A percentile compares a stretch with the other conserved stretches of the same genome.
Conservation (phyloP, 1,140 invertebrate genomes). For the Drosophila virilis region DNA sequence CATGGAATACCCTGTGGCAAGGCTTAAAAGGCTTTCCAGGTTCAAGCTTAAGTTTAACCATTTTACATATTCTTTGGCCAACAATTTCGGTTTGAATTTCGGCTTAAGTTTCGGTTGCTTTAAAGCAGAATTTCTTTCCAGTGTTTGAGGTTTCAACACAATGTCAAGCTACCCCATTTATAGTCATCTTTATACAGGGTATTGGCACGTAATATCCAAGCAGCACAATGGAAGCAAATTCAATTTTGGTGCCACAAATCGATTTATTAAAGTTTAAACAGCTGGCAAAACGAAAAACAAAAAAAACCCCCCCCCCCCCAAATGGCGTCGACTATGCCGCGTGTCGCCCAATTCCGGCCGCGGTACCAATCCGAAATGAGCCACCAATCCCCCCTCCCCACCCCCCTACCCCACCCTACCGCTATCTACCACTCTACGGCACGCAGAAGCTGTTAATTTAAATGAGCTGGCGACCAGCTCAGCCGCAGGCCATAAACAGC, state of each 20-base stretch:
- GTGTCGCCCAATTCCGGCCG: background rate
- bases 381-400: background rate
- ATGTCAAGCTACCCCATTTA: background rate
- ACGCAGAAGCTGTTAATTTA: constrained; percentile 24
- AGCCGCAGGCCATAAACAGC: constrained; percentile 31
- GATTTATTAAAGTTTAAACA: constrained; percentile 21
- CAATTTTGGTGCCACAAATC: constrained; percentile 14
- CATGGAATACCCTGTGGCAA: too few relatives aligned
- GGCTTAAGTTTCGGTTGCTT: too few relatives aligned
- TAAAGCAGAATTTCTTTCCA: too few relatives aligned
- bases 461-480: constrained; percentile 18
- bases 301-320: background rate
- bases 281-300: background rate
- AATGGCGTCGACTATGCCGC: constrained; percentile 4
- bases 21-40: too few relatives aligned
- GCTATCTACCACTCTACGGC: background rate
- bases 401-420: too few relatives aligned
- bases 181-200: background rate
- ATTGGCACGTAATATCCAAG: background rate
- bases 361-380: too few relatives aligned
- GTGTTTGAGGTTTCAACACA: background rate
- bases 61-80: too few relatives aligned
- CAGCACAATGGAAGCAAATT: constrained; percentile 1
- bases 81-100: too few relatives aligned
- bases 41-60: too few relatives aligned